Evolutionary conservation across 1,140 invertebrate species (phyloP).

Genomic region (Trypoxylus dichotomus): DNA sequence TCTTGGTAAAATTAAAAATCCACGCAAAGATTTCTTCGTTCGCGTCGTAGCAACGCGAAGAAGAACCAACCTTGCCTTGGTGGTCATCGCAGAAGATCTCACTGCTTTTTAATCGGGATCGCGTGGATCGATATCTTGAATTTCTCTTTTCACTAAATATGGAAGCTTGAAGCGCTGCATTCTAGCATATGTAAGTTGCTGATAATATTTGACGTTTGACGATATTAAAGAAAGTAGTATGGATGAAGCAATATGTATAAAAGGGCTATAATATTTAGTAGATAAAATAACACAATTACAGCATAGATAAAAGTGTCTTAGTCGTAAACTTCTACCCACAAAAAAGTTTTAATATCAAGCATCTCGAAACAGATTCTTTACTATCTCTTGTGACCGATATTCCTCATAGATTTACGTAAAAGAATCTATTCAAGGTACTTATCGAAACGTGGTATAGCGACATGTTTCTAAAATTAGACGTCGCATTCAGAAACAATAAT

Average conservation of each 20-base stretch:
- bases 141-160: constrained; percentile 22
- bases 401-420: no score
- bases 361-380: no score
- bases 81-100: not conserved
- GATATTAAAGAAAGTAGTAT: not conserved
- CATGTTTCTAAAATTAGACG: no score
- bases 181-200: not conserved
- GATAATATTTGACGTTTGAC: not conserved
- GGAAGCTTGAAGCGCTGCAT: not conserved
- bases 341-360: not conserved
- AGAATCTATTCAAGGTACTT: no score
- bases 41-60: no score
- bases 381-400: no score
- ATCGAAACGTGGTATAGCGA: no score
- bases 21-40: no score
- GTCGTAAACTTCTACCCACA: not conserved
- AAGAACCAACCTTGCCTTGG: no score
- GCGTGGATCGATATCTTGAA: not conserved
- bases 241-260: not conserved
- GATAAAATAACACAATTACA: not conserved
- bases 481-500: no score
- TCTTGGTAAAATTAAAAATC: no score
- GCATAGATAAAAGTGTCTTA: not conserved
- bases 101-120: not conserved
- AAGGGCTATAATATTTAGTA: not conserved